Conservation (phyloP, 2,113 vertebrate species). For the Sapayoa aenigma region DNA sequence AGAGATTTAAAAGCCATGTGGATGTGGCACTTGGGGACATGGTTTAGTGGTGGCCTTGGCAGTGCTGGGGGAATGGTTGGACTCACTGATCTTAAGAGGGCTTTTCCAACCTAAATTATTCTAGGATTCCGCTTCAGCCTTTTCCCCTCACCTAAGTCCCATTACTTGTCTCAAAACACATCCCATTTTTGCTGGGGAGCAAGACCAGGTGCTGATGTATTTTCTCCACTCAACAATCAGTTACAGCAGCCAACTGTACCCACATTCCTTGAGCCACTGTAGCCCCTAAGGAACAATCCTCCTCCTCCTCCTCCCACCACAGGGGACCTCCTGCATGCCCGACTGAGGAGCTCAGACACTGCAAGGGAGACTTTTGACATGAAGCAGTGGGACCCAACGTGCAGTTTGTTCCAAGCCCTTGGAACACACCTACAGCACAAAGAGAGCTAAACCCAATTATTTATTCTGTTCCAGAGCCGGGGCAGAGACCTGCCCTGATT, state of each 20-base stretch:
- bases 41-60: not conserved
- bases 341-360: accelerated
- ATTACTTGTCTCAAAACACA: not conserved
- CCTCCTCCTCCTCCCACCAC: not conserved
- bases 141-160: not conserved
- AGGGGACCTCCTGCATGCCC: accelerated
- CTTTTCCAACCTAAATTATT: not conserved
- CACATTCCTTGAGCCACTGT: accelerated
- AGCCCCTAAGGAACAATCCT: not conserved
- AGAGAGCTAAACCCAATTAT: not conserved
- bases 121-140: not conserved
- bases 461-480: not conserved
- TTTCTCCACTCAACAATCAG: not conserved
- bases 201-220: not conserved
- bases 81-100: not conserved
- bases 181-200: not conserved
- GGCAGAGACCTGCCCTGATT: not conserved
- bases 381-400: not conserved
- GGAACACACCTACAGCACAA: not conserved
- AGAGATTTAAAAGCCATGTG: not conserved
- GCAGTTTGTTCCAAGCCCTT: not conserved
- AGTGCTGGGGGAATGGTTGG: accelerated
- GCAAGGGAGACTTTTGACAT: not conserved
- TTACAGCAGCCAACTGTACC: not conserved
- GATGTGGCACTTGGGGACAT: not conserved